A percentile compares a stretch with the other conserved stretches of the same genome.
Conservation (phyloP, 2,888 invertebrate species). For the Phengaris arion region DNA sequence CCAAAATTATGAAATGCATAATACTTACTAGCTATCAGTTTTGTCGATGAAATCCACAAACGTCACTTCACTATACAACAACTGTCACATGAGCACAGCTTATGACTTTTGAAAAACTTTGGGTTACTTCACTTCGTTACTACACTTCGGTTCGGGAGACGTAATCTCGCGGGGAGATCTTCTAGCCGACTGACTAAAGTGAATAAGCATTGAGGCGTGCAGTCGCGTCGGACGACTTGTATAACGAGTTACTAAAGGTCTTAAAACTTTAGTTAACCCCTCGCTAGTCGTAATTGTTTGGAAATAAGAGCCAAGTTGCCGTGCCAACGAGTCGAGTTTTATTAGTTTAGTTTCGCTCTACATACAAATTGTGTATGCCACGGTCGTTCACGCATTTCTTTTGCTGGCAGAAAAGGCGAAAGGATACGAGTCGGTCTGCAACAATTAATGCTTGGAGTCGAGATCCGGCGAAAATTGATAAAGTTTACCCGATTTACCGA, state of each 20-base stretch:
- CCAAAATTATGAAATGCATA: constrained; percentile 35
- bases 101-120: constrained; percentile 35
- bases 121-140: constrained; percentile 10
- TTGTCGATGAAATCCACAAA: constrained; percentile 11
- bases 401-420: constrained; percentile 70
- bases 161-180: constrained; percentile 46
- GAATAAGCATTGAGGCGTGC: constrained; percentile 42
- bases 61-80: constrained; percentile 20
- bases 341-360: constrained; percentile 49
- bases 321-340: constrained; percentile 33
- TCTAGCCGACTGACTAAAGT: constrained; percentile 59
- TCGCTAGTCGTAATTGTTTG: constrained; percentile 23
- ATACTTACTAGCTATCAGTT: constrained; percentile 4
- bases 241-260: constrained; percentile 42
- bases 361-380: constrained; percentile 65
- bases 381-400: constrained; percentile 71
- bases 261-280: constrained; percentile 33
- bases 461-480: constrained; percentile 10
- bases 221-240: constrained; percentile 50
- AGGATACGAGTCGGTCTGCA: constrained; percentile 58
- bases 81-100: constrained; percentile 24
- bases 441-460: constrained; percentile 35
- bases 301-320: constrained; percentile 41
- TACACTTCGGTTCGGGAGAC: constrained; percentile 34
- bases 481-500: background rate